Percentiles rank a stretch among this genome's conserved stretches.
These are phyloP conservation scores for Parasteatoda lunata DNA, from an alignment of 2,888 invertebrate genomes.

Conservation along the genomic window DNA sequence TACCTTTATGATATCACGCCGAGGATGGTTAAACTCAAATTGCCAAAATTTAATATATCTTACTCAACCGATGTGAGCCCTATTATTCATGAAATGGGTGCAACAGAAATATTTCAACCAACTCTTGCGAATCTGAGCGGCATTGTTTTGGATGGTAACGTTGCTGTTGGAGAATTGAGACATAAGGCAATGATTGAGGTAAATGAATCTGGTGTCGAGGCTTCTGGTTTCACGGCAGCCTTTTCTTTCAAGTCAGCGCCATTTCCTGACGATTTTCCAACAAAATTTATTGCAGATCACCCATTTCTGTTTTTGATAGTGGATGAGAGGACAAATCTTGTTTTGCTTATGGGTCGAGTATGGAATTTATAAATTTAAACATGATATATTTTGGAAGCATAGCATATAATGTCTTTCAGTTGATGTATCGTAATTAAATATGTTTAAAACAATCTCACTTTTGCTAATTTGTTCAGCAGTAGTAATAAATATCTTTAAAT, in stretches of 20 bases:
- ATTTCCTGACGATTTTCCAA: neutral
- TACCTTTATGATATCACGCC: neutral
- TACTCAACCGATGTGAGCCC: neutral
- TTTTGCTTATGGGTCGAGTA: slow-evolving; percentile 27
- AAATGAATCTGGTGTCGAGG: slow-evolving; percentile 2
- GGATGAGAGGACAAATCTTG: neutral
- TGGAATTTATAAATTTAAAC: neutral
- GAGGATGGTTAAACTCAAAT: neutral
- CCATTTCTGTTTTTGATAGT: slow-evolving; percentile 24
- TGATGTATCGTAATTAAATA: too few species aligned
- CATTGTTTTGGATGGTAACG: neutral
- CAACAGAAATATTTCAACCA: neutral
- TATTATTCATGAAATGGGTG: neutral
- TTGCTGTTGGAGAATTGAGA: neutral
- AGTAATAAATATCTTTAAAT: too few species aligned
- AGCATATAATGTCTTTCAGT: too few species aligned
- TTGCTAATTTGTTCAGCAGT: too few species aligned
- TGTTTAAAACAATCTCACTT: too few species aligned
- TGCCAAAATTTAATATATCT: slow-evolving; percentile 6
- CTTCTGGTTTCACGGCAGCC: neutral
- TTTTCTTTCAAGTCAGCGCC: neutral
- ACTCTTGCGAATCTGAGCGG: neutral
- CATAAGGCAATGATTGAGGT: slow-evolving; percentile 20
- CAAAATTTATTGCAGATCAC: slow-evolving; percentile 14
- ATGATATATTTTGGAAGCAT: neutral